Percentiles rank a stretch among this genome's conserved stretches.
Evolutionary conservation across 2,113 vertebrate species (phyloP).

Genomic region (Pituophis catenifer): DNA sequence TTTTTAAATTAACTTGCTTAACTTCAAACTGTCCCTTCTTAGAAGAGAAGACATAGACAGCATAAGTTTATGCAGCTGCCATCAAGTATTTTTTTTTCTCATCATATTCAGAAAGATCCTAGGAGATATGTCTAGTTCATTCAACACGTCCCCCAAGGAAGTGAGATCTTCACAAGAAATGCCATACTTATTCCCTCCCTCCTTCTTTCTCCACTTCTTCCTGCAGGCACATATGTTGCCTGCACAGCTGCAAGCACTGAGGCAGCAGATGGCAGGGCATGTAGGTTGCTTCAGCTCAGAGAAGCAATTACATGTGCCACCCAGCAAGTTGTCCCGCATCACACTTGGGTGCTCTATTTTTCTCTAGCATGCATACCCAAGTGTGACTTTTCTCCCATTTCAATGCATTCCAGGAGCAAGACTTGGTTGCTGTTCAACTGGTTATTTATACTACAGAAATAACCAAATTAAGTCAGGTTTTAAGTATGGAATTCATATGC

Average conservation of each 20-base stretch:
- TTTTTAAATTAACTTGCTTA: neutral
- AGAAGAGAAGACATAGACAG: neutral
- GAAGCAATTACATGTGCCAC: neutral
- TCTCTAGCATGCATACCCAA: neutral
- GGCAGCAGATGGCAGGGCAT: neutral
- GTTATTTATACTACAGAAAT: neutral
- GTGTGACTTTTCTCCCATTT: neutral
- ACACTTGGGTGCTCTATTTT: neutral
- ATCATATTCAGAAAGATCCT: neutral
- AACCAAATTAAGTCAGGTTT: neutral
- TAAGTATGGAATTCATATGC: neutral
- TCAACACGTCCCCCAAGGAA: neutral
- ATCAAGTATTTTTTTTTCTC: neutral
- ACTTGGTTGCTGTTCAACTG: neutral
- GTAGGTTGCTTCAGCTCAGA: neutral
- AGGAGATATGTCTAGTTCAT: neutral
- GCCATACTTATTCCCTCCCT: neutral
- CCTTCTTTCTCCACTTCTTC: neutral
- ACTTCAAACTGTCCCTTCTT: neutral
- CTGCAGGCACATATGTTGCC: slow-evolving; percentile 3
- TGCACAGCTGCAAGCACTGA: neutral
- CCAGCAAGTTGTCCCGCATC: neutral
- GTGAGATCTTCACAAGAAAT: slow-evolving; percentile 1
- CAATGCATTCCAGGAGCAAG: neutral
- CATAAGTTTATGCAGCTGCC: neutral